Percentiles rank a stretch among this genome's conserved stretches.
Conservation (phyloP, 2,797 vertebrate genomes). For the Brotula barbata region DNA sequence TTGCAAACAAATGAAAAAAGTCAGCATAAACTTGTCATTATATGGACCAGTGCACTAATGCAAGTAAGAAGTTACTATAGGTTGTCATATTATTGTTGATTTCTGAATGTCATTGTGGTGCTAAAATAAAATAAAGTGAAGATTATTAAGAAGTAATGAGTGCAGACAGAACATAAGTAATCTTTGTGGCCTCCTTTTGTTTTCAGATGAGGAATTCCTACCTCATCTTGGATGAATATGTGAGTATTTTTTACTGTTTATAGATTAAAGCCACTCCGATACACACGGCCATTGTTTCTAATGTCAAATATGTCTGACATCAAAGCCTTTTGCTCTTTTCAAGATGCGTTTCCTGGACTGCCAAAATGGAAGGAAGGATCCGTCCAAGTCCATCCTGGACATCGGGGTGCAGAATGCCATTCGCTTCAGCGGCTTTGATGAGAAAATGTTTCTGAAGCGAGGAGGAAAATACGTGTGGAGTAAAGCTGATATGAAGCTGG, state of each 20-base stretch:
- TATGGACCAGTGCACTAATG: too few species aligned
- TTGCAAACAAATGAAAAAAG: too few species aligned
- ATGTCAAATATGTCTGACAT: background rate
- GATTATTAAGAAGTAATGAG: too few species aligned
- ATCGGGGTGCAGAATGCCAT: slow-evolving; percentile 88
- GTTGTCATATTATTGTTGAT: too few species aligned
- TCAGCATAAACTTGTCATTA: too few species aligned
- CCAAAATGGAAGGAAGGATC: slow-evolving; percentile 87
- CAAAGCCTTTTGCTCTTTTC: slow-evolving; percentile 7
- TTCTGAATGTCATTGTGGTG: too few species aligned
- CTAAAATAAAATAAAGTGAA: too few species aligned
- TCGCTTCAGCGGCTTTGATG: slow-evolving; percentile 92
- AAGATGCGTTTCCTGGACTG: slow-evolving; percentile 98
- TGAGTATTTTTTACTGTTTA: slow-evolving; percentile 77
- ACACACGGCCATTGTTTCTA: too few species aligned
- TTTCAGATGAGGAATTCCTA: slow-evolving; percentile 96
- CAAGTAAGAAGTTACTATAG: too few species aligned
- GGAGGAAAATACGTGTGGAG: slow-evolving; percentile 95
- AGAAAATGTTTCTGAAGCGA: slow-evolving; percentile 90
- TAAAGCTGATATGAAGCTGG: slow-evolving; percentile 91
- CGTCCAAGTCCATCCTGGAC: slow-evolving; percentile 92
- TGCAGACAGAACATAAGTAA: background rate
- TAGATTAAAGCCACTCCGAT: background rate
- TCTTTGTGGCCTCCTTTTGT: slow-evolving; percentile 23
- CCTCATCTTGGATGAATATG: slow-evolving; percentile 96